A percentile compares a stretch with the other conserved stretches of the same genome.
Conservation (phyloP, 2,113 vertebrate genomes). For the Hyaena hyaena region DNA sequence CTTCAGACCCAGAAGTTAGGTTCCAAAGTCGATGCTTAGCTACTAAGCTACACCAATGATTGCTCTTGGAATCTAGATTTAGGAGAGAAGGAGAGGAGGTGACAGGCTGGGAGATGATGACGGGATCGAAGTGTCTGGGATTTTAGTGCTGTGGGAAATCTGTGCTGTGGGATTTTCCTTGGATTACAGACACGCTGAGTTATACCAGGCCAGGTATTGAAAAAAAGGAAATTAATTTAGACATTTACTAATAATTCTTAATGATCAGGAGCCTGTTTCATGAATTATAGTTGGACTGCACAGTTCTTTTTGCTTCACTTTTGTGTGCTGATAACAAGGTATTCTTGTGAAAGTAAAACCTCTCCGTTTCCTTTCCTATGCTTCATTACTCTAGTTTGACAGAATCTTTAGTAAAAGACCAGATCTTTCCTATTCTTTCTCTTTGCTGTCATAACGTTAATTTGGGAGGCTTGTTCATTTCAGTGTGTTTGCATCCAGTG, state of each 20-base stretch:
- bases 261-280: not conserved
- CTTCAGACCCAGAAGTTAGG: not conserved
- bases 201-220: not conserved
- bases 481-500: not conserved
- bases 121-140: not conserved
- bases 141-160: not conserved
- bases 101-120: not conserved
- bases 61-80: not conserved
- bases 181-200: not conserved
- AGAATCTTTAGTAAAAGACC: not conserved
- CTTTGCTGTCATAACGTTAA: not conserved
- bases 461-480: not conserved
- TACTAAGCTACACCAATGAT: not conserved
- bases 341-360: not conserved
- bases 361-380: not conserved
- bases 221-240: not conserved
- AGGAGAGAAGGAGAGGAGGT: not conserved
- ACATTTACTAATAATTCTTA: not conserved
- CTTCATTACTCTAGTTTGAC: fast-evolving
- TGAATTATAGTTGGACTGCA: not conserved
- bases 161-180: not conserved
- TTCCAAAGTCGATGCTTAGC: not conserved
- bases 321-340: not conserved
- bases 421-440: not conserved
- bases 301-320: not conserved